A percentile compares a stretch with the other conserved stretches of the same genome.
Evolutionary conservation across 2,888 invertebrate species (phyloP).

Genomic region (Erebia ligea): DNA sequence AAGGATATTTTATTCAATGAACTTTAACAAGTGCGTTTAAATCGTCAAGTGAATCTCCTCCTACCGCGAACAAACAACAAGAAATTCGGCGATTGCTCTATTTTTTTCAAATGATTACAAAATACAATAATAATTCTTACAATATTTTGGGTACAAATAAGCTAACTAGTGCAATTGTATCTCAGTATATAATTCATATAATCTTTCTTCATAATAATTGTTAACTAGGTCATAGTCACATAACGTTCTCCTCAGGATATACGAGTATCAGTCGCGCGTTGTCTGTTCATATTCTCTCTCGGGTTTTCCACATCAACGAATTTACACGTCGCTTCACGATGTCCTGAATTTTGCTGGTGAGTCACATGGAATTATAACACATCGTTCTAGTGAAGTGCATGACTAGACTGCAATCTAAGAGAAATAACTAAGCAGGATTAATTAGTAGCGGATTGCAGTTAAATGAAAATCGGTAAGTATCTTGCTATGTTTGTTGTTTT

Average conservation of each 20-base stretch:
- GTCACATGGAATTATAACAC: constrained; percentile 7
- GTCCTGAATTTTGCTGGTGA: constrained; percentile 9
- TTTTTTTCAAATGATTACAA: no score
- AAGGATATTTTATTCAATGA: no score
- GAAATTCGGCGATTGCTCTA: no score
- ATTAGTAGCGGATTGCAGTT: constrained; percentile 1
- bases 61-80: no score
- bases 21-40: no score
- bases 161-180: no score
- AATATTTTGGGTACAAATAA: no score
- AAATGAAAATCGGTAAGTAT: neutral
- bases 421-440: constrained; percentile 6
- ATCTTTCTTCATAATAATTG: neutral
- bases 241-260: neutral
- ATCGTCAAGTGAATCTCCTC: no score
- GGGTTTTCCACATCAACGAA: neutral
- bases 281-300: neutral
- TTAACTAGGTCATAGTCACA: neutral
- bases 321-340: neutral
- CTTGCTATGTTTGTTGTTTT: neutral
- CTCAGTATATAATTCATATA: no score
- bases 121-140: no score
- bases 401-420: constrained; percentile 9
- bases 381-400: constrained; percentile 1
- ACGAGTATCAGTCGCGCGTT: neutral